phyloP scores from a whole-genome alignment of 2,888 invertebrate species.

The Chrysolina oricalcia region DNA sequence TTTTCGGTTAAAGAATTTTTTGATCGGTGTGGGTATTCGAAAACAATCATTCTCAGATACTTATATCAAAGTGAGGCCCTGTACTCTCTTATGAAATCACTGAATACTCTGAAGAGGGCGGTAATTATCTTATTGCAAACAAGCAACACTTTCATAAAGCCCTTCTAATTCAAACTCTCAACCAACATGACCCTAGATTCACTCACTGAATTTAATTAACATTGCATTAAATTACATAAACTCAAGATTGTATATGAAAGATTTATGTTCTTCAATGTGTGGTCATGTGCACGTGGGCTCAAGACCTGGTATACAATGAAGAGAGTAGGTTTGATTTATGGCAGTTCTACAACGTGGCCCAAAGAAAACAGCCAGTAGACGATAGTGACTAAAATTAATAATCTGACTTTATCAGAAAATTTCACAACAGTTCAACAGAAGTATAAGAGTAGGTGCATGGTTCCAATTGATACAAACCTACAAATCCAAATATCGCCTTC shows the following conservation, averaged over 20 bases:
- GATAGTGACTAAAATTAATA: neutral
- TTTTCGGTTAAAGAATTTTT: no score
- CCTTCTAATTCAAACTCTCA: constrained; percentile 11
- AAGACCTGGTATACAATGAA: constrained; percentile 32
- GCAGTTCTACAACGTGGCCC: constrained; percentile 30
- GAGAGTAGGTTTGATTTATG: constrained; percentile 29
- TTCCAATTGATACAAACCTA: neutral
- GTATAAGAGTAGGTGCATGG: neutral
- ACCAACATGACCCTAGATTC: constrained; percentile 15
- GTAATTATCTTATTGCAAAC: neutral
- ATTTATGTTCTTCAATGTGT: constrained; percentile 42
- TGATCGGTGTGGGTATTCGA: no score
- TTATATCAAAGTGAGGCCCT: no score
- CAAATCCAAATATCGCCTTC: neutral
- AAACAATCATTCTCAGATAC: no score
- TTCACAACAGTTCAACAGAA: neutral
- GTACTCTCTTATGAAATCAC: neutral
- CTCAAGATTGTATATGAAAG: constrained; percentile 36
- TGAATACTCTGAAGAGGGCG: neutral
- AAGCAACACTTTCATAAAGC: constrained; percentile 7
- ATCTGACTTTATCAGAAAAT: neutral
- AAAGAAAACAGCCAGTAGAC: neutral
- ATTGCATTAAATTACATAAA: constrained; percentile 31
- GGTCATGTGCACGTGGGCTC: constrained; percentile 41
- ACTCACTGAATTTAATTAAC: constrained; percentile 28